Base-by-base conservation (phyloP, 2,888 invertebrate species). In the Xestobium rufovillosum region DNA sequence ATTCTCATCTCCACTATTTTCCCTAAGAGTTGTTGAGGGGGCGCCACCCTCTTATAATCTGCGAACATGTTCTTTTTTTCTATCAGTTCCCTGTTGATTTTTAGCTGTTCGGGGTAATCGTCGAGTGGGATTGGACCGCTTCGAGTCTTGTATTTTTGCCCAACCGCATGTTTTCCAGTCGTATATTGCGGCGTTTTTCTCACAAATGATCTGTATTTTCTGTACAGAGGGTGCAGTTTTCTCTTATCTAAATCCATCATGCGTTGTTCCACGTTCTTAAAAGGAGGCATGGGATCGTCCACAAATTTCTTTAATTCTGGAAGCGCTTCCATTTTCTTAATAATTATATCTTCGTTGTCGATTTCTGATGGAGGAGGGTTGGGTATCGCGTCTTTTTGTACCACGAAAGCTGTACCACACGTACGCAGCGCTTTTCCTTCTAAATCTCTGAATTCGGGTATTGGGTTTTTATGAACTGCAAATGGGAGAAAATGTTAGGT, bases 151-250 rank as follows among this genome's bases (percentile, higher is more conserved):
- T 56, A 57, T 25, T 39, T 4, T 14, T 4, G 2, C 25, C 1
- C 4, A 33, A 39, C 13, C 15, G 19, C 14, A 4, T 9, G 3
- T 9, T 10, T 10, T n/a, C 10, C 2, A 23, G 10, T 11, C 12
- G 4, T 12, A 6, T 8, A 23, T 2, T 14, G 14, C 16, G 2
- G 15, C 14, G 9, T 27, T 11, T 25, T 9, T 23, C 13, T 15
- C 16, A 12, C 14, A 15, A 25, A 12, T 16, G 29, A 15, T 27
- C 28, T 27, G 14, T 48, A 53, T 43, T 50, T 51, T 39, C 53
- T 55, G 41, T 63, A 61, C 3, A 55, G 39, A 0, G 65, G 65
- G 44, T 65, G 65, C 4, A 65, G 44, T 38, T 50, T 53, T 14
- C 51, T 48, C n/a, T 60, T 56, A 30, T 46, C 34, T 36, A 62